phyloP scores from a whole-genome alignment of 2,113 vertebrate species.

The Hemichromis elongatus region DNA sequence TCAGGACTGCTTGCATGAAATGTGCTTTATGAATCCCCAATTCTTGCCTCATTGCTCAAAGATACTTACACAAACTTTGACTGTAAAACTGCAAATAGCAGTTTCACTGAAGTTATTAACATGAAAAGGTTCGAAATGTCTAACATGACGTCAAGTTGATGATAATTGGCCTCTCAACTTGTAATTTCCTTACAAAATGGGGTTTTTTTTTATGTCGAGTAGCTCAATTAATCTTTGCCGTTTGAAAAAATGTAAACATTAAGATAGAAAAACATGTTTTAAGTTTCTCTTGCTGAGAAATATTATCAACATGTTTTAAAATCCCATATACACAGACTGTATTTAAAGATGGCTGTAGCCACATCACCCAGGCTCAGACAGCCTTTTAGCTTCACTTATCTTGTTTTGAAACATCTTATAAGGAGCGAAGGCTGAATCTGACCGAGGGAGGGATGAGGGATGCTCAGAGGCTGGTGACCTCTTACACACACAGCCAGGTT shows the following conservation, averaged over 20 bases:
- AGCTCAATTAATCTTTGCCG: background rate
- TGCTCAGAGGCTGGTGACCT: background rate
- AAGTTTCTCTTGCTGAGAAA: background rate
- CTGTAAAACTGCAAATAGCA: background rate
- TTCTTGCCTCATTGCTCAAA: background rate
- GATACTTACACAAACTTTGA: background rate
- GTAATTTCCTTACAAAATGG: background rate
- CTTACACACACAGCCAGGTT: background rate
- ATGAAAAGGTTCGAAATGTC: background rate
- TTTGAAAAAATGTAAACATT: background rate
- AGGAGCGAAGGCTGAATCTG: background rate
- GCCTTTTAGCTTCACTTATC: background rate
- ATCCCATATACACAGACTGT: background rate
- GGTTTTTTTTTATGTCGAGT: background rate
- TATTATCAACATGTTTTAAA: background rate
- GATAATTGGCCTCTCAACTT: background rate
- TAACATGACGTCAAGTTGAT: background rate
- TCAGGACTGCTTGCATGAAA: background rate
- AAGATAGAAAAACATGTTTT: accelerated
- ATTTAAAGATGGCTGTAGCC: background rate
- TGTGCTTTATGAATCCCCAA: no score
- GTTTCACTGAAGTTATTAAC: background rate
- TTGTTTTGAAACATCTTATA: background rate
- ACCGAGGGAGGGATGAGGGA: background rate
- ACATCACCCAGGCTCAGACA: background rate